phyloP scores from a whole-genome alignment of 2,797 vertebrate species.

The Myripristis jacobus region DNA sequence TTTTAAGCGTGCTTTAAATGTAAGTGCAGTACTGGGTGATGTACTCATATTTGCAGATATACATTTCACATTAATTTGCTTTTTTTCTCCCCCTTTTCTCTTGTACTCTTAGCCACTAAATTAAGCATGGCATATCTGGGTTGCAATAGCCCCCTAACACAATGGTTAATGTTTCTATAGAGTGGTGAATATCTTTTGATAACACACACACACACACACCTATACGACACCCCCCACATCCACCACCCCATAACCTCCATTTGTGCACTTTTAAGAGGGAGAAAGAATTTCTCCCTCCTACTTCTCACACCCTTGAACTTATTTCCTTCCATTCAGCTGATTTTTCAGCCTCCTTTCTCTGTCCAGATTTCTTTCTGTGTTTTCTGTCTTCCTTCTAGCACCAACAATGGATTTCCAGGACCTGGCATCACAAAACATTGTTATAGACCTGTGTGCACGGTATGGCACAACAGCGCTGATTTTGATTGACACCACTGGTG shows the following conservation, averaged over 20 bases:
- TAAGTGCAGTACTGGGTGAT: conserved; percentile 32
- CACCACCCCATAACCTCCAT: conserved; percentile 37
- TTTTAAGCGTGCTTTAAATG: conserved; percentile 6
- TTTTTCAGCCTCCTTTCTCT: conserved; percentile 40
- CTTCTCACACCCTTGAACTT: conserved; percentile 34
- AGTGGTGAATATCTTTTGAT: conserved; percentile 60
- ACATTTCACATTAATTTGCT: conserved; percentile 66
- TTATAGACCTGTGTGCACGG: conserved; percentile 45
- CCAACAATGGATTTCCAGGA: conserved; percentile 66
- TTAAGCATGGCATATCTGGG: conserved; percentile 83
- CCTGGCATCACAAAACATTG: conserved; percentile 53
- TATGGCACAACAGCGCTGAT: conserved; percentile 61
- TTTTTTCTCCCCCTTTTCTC: conserved; percentile 53
- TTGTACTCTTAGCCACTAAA: conserved; percentile 78
- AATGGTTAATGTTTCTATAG: conserved; percentile 65
- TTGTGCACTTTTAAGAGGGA: conserved; percentile 43
- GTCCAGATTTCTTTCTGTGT: conserved; percentile 44
- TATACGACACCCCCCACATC: conserved; percentile 40
- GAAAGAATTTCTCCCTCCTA: conserved; percentile 18
- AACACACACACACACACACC: conserved; percentile 20
- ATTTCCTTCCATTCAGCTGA: conserved; percentile 38
- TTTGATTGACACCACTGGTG: conserved; percentile 79
- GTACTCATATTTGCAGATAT: conserved; percentile 44
- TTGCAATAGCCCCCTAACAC: conserved; percentile 76
- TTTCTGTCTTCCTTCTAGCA: conserved; percentile 54